phyloP scores from a whole-genome alignment of 1,140 invertebrate genomes.

The Heliconius hermathena region DNA sequence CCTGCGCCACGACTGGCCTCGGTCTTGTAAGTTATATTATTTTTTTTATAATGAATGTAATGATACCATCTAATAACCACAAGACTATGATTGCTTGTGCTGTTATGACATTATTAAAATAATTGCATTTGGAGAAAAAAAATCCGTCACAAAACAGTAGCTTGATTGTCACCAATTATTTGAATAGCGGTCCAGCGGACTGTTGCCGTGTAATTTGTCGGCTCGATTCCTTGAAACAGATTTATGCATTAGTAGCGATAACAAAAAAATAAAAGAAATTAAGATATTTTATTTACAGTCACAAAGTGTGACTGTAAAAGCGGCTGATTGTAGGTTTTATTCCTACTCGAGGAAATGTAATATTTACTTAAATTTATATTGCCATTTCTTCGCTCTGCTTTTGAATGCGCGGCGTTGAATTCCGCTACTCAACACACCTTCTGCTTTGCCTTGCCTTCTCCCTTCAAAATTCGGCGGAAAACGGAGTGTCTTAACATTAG shows the following conservation, averaged over 20 bases:
- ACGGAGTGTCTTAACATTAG: too few species aligned
- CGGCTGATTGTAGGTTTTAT: too few species aligned
- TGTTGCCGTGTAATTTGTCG: constrained; percentile 63
- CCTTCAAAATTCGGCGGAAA: too few species aligned
- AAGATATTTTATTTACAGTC: too few species aligned
- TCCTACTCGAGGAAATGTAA: too few species aligned
- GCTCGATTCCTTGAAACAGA: constrained; percentile 25
- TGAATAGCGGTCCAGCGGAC: constrained; percentile 63
- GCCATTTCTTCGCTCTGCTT: too few species aligned
- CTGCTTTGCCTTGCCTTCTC: too few species aligned
- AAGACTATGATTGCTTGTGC: not conserved
- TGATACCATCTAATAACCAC: constrained; percentile 3
- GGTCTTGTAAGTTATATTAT: not conserved
- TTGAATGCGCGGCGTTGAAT: too few species aligned
- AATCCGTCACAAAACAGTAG: constrained; percentile 51
- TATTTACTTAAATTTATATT: too few species aligned
- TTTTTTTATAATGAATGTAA: not conserved
- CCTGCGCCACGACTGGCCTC: too few species aligned
- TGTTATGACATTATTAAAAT: constrained; percentile 11
- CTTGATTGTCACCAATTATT: constrained; percentile 76
- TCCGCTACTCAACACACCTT: too few species aligned
- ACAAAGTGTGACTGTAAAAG: too few species aligned
- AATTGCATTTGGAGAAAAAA: not conserved
- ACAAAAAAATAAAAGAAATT: not conserved
- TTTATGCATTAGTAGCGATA: constrained; percentile 9